Base-by-base conservation (phyloP, 2,113 vertebrate genomes). In the Notechis scutatus region DNA sequence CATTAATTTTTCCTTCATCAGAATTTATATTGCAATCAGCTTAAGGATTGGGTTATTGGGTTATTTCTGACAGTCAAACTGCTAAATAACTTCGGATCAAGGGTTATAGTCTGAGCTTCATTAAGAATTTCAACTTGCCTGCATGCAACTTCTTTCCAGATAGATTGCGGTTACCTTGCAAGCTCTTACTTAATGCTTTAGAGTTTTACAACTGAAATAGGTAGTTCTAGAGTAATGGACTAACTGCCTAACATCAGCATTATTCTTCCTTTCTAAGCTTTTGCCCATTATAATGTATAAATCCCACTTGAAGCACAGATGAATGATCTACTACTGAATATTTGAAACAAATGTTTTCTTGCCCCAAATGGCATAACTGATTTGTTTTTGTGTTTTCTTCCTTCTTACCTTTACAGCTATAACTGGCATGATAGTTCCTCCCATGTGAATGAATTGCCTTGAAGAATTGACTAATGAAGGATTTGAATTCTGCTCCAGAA, bases 391-490 rank as follows among this genome's bases (percentile, higher is more conserved):
- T 95, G 85, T 93, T 21, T 12, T 14, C 6, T 11, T n/a, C 54
- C 34, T 74, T 95, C 95, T 97, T 96, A 96, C 96, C 98, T 97
- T 96, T 95, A 94, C 98, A 99, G 99, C 98, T 96, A 99, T 99
- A 98, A 98, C 98, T 96, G 99, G 98, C 98, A 99, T 99, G 98
- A 99, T 99, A 96, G 98, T 99, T 97, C 99, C 99, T 97, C 99
- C 99, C 97, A 99, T 99, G 99, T 99, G 99, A 99, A 99, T 98
- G 97, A 98, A 98, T 98, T 98, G 98, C 98, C 98, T 98, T 98
- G 98, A 98, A 98, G 98, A 98, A 97, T 98, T 98, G 98, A 98
- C 97, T 97, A 98, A 98, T 96, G 96, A 97, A 97, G 97, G 96
- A 95, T 97, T 97, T 98, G 97, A 97, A 97, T 98, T 97, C 97